Base-by-base conservation (phyloP, 2,113 vertebrate genomes). In the Pangasianodon hypophthalmus region DNA sequence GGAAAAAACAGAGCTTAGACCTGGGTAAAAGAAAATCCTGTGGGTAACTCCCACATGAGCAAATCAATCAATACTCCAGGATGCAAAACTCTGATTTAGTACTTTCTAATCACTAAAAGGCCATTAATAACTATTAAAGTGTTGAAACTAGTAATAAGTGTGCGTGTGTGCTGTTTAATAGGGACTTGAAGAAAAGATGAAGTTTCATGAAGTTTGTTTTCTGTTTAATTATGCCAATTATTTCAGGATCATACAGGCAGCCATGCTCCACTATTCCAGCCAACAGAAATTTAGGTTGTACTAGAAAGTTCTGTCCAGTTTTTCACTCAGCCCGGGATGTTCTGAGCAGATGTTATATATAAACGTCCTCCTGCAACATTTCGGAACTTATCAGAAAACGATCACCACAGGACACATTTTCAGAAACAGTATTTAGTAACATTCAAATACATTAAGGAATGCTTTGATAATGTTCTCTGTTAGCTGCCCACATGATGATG, bases 11-110 rank as follows among this genome's bases (percentile, higher is more conserved):
- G 71, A 91, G n/a, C 79, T 85, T 54, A 88, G 79, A 32, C 21
- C 58, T 21, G 14, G 58, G 19, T 14, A 26, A 84, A 56, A 85
- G 48, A 92, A 48, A 85, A 62, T 41, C 92, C 92, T 95, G 92
- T 92, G 85, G 71, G 93, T 85, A 87, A 87, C 64, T 60, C 54
- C 81, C 18, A 84, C 21, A 26, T 62, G 13, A 86, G 88, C 84
- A 92, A 80, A 92, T 83, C 67, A 62, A 85, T 85, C 81, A 46
- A 90, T 85, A 64, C 26, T 56, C 50, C 14, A 19, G 58, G 32
- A 80, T 41, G 58, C 46, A 85, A 79, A 88, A 84, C 71, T 48
- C 81, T 37, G 16, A 58, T 44, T 89, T 9, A 69, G 50, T 54
- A 67, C 48, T 52, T 48, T 89, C 19, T 71, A 69, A 37, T 80